These are phyloP conservation scores for Burhinus bistriatus DNA, from an alignment of 2,113 vertebrate species.

Conservation along the genomic window DNA sequence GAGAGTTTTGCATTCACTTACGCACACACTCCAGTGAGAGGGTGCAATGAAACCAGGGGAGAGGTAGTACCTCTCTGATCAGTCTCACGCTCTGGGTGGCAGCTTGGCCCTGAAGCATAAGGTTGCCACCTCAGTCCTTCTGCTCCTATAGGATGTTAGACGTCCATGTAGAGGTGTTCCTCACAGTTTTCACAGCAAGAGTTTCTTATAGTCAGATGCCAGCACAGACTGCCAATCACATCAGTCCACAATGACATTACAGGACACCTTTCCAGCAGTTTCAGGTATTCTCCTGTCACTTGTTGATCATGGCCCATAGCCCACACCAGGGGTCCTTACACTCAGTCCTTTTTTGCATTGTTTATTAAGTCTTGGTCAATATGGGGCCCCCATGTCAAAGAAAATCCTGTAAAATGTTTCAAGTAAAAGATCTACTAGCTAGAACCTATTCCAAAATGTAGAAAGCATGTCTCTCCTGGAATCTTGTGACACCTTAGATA, in stretches of 20 bases:
- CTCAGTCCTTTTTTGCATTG: neutral
- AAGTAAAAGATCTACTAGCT: neutral
- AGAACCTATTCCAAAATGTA: neutral
- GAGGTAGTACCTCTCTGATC: neutral
- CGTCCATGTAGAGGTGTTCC: neutral
- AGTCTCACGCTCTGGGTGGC: neutral
- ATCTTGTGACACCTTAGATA: rapidly evolving
- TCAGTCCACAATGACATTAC: neutral
- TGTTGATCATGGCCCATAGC: neutral
- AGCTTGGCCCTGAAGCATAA: neutral
- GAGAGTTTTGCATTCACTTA: neutral
- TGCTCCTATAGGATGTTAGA: neutral
- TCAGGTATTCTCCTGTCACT: neutral
- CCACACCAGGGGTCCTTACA: neutral
- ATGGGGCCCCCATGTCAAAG: neutral
- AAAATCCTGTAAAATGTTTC: neutral
- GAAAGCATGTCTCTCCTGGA: neutral
- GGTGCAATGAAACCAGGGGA: neutral
- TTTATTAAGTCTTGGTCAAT: neutral
- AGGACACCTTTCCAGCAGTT: neutral
- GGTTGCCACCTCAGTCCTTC: neutral
- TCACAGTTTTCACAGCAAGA: neutral
- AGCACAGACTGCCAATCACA: neutral
- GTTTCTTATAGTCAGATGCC: neutral
- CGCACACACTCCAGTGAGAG: neutral